Conservation (phyloP, 2,797 vertebrate species). For the Hoplostethus mediterraneus region DNA sequence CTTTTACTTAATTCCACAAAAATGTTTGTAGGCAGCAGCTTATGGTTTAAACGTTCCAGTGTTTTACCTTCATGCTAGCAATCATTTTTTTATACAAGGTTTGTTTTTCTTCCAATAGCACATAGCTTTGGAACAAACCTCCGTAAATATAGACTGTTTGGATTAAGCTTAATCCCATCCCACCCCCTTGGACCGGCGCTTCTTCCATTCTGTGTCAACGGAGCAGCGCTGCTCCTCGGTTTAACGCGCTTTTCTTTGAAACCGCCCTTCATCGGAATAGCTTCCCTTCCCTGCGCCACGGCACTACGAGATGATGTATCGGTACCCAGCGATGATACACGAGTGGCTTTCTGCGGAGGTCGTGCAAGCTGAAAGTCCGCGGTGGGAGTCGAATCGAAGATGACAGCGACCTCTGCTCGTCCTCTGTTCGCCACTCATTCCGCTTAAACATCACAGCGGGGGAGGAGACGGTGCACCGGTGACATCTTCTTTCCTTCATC, state of each 20-base stretch:
- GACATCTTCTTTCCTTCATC: slow-evolving; percentile 57
- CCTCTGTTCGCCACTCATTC: slow-evolving; percentile 52
- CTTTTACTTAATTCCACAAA: slow-evolving; percentile 16
- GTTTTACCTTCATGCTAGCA: no score
- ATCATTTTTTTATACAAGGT: neutral
- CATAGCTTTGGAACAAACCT: slow-evolving; percentile 24
- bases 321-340: slow-evolving; percentile 10
- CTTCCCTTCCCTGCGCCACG: neutral
- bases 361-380: slow-evolving; percentile 8
- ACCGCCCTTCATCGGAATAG: neutral
- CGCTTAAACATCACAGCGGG: slow-evolving; percentile 38
- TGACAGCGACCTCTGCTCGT: slow-evolving; percentile 55
- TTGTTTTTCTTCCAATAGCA: slow-evolving; percentile 3
- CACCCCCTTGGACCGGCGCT: neutral
- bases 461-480: slow-evolving; percentile 10
- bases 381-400: slow-evolving; percentile 36
- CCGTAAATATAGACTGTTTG: neutral
- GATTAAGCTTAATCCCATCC: slow-evolving; percentile 19
- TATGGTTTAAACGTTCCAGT: slow-evolving; percentile 20
- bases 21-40: neutral
- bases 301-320: neutral
- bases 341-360: neutral
- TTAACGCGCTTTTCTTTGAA: slow-evolving; percentile 7
- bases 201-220: neutral
- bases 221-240: neutral